phyloP scores from a whole-genome alignment of 2,113 vertebrate species.

The Erinaceus europaeus region DNA sequence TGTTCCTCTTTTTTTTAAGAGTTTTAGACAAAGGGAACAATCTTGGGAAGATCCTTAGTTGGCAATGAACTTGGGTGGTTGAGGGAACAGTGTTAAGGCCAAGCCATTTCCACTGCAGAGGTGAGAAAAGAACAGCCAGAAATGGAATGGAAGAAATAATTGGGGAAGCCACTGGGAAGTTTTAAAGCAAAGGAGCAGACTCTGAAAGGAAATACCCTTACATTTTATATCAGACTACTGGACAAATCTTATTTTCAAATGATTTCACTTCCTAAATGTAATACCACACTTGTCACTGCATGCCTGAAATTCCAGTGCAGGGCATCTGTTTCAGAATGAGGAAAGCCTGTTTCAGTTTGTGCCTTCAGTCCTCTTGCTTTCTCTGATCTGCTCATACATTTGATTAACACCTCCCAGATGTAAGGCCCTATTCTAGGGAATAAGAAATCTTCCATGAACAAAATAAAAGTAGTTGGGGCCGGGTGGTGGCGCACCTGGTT shows the following conservation, averaged over 20 bases:
- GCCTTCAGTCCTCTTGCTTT: no score
- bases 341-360: not conserved
- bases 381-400: not conserved
- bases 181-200: not conserved
- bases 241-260: not conserved
- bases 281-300: rapidly evolving
- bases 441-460: not conserved
- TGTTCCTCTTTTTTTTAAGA: no score
- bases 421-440: not conserved
- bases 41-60: no score
- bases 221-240: not conserved
- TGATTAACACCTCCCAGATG: no score
- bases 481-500: no score
- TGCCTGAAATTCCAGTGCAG: rapidly evolving
- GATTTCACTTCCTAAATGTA: not conserved
- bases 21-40: not conserved
- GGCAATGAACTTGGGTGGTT: no score
- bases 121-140: not conserved
- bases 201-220: not conserved
- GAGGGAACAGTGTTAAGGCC: not conserved
- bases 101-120: not conserved
- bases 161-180: not conserved
- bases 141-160: not conserved
- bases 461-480: not conserved
- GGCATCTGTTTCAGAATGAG: not conserved